Percentiles rank a stretch among this genome's conserved stretches.
These are phyloP conservation scores for Drosophila subobscura DNA, from an alignment of 1,140 invertebrate species.

Conservation along the genomic window DNA sequence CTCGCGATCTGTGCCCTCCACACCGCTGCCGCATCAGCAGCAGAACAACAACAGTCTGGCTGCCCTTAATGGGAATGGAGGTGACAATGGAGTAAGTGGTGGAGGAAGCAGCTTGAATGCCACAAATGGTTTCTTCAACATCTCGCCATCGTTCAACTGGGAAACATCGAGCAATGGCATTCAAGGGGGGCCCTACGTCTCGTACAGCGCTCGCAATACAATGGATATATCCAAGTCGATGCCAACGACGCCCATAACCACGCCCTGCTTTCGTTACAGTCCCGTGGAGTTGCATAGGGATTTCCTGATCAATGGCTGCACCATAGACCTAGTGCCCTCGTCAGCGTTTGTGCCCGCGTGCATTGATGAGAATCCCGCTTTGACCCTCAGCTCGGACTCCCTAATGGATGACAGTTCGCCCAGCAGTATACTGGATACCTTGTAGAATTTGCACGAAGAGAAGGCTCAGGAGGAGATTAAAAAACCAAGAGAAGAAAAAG, in stretches of 20 bases:
- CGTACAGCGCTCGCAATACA: slow-evolving; percentile 48
- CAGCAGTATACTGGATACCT: slow-evolving; percentile 67
- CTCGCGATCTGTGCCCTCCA: slow-evolving; percentile 87
- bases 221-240: slow-evolving; percentile 86
- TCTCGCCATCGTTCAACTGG: slow-evolving; percentile 65
- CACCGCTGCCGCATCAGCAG: slow-evolving; percentile 85
- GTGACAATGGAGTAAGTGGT: background rate
- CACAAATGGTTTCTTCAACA: slow-evolving; percentile 65
- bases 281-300: slow-evolving; percentile 84
- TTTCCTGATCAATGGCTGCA: slow-evolving; percentile 86
- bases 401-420: slow-evolving; percentile 65
- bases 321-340: slow-evolving; percentile 80
- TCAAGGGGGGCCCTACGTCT: slow-evolving; percentile 1
- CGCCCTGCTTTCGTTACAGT: slow-evolving; percentile 86
- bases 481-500: slow-evolving; percentile 13
- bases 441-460: slow-evolving; percentile 83
- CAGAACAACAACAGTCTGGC: slow-evolving; percentile 23
- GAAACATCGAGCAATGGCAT: slow-evolving; percentile 42
- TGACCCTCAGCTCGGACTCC: slow-evolving; percentile 50
- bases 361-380: slow-evolving; percentile 30
- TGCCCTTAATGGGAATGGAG: slow-evolving; percentile 31
- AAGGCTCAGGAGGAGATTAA: slow-evolving; percentile 54
- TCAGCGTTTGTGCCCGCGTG: slow-evolving; percentile 51
- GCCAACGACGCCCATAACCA: slow-evolving; percentile 86
- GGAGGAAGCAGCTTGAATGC: slow-evolving; percentile 15